Evolutionary conservation across 1,140 invertebrate species (phyloP), one percentile per base, ranked within the genome.

Genomic region (Cydia fagiglandana): DNA sequence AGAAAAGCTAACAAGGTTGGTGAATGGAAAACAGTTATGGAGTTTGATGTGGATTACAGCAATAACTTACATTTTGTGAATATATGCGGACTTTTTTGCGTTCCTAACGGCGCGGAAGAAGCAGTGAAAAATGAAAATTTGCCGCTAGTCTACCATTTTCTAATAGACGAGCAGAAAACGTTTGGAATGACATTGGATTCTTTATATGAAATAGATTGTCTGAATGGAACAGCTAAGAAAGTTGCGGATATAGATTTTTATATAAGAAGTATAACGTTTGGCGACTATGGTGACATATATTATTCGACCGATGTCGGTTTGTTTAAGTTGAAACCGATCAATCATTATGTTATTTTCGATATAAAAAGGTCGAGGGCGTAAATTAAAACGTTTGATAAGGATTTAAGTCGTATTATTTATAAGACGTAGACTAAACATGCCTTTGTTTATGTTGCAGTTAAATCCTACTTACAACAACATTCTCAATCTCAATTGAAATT

Each of bases 261-360:
- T 5, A 86, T 90, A 0, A 79, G 84, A 56, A 90, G 91, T 56
- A 87, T 92, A 34, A 83, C 87, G n/a, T 91, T 88, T 76, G 91
- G 91, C 13, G 89, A 92, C 76, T 91, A 92, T 64, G 91, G 91
- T 10, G 91, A 92, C 73, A 86, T 92, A 78, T 91, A 84, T 78
- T 92, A 91, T 80, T 83, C 86, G 2, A 68, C 81, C 2, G 84
- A 91, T 50, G 79, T 87, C 77, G 80, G 75, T 75, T 88, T 92
- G 47, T 91, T 78, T 79, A 85, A 83, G 76, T 81, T 92, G 76
- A 91, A 79, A 73, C 91, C 91, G 4, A 83, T 92, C 15, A 84
- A 77, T 82, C 86, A 86, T 74, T 91, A 90, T 83, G 76, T 84
- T 15, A 77, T 92, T 50, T 92, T 88, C 77, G 87, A 86, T 80